phyloP scores from a whole-genome alignment of 2,888 invertebrate genomes.

The Sicus ferrugineus region DNA sequence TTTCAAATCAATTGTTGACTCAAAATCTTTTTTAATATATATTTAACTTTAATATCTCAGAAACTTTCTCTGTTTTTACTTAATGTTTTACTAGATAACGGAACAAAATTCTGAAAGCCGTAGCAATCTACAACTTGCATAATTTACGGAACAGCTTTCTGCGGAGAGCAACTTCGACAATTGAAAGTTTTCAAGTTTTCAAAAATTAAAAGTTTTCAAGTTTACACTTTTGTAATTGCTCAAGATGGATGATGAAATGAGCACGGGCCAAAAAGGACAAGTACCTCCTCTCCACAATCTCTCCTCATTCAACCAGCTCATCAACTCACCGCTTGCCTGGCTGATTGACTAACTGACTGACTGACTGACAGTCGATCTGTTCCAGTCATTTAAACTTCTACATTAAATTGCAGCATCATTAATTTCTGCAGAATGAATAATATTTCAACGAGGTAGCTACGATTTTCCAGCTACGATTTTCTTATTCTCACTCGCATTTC shows the following conservation, averaged over 20 bases:
- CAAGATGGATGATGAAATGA: background rate
- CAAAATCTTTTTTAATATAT: background rate
- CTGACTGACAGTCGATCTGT: background rate
- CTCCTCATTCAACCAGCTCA: background rate
- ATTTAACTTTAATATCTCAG: background rate
- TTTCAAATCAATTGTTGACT: too few species aligned
- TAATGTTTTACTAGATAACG: background rate
- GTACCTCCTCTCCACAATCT: background rate
- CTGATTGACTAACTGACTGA: background rate
- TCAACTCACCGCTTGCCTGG: background rate
- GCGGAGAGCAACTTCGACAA: background rate
- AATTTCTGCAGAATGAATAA: constrained; percentile 3
- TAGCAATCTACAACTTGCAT: background rate
- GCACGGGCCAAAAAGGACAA: background rate
- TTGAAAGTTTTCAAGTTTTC: background rate
- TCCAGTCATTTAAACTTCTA: constrained; percentile 16
- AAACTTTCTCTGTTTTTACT: background rate
- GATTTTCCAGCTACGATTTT: background rate
- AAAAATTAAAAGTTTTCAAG: background rate
- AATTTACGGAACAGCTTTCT: background rate
- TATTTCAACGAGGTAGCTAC: background rate
- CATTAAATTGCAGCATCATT: constrained; percentile 17
- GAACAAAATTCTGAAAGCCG: background rate
- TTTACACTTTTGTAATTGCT: background rate
- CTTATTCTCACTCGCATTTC: background rate